A percentile compares a stretch with the other conserved stretches of the same genome.
Conservation (phyloP, 1,140 invertebrate genomes). For the Trissolcus basalis region DNA sequence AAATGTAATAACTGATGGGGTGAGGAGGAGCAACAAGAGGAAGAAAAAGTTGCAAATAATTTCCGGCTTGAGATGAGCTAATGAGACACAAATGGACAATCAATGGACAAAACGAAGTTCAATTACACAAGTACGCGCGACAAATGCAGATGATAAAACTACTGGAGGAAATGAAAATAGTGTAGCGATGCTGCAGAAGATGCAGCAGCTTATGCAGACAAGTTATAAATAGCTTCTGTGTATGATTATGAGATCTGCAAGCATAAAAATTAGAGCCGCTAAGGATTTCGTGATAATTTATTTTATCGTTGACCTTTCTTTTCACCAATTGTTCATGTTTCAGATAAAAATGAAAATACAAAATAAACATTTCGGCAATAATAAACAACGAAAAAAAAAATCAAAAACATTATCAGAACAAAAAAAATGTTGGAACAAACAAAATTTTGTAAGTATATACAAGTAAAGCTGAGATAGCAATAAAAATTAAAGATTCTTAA, state of each 20-base stretch:
- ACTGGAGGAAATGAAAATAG: constrained; percentile 19
- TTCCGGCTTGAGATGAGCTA: constrained; percentile 27
- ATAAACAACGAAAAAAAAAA: too few species aligned
- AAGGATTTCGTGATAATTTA: constrained; percentile 41
- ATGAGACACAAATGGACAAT: constrained; percentile 44
- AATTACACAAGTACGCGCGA: constrained; percentile 28
- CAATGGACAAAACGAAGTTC: constrained; percentile 35
- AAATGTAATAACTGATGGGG: too few species aligned
- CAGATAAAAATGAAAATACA: too few species aligned
- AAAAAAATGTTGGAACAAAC: too few species aligned
- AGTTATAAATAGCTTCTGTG: constrained; percentile 35
- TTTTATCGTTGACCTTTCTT: too few species aligned
- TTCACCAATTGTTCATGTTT: too few species aligned
- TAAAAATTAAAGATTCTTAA: too few species aligned
- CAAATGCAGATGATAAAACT: constrained; percentile 15
- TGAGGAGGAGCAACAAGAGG: neutral
- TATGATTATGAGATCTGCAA: constrained; percentile 36
- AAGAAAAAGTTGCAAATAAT: constrained; percentile 20
- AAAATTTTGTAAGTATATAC: too few species aligned
- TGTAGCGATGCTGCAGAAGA: constrained; percentile 28
- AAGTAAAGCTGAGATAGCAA: too few species aligned
- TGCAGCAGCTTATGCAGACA: constrained; percentile 12
- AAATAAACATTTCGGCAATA: too few species aligned
- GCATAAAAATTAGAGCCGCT: constrained; percentile 48
- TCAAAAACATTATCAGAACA: too few species aligned